A percentile compares a stretch with the other conserved stretches of the same genome.
These are phyloP conservation scores for Liasis olivaceus DNA, from an alignment of 2,797 vertebrate species.

Conservation along the genomic window DNA sequence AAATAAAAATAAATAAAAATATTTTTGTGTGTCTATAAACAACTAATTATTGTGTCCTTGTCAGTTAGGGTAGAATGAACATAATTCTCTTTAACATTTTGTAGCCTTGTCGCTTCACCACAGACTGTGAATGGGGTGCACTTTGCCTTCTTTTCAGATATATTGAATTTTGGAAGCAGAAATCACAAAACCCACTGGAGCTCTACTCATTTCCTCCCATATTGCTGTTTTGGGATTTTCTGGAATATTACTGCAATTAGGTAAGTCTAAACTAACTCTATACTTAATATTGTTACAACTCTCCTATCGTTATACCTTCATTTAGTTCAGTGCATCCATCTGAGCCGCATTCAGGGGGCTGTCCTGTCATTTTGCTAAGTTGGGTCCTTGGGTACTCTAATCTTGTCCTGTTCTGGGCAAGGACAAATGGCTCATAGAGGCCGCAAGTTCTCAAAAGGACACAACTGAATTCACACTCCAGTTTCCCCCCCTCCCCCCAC, in stretches of 20 bases:
- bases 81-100: neutral
- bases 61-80: neutral
- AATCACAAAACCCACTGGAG: neutral
- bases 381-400: neutral
- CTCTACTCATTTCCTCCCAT: neutral
- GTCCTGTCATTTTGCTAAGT: neutral
- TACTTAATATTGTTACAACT: neutral
- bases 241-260: neutral
- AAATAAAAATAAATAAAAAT: neutral
- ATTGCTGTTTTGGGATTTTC: neutral
- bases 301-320: neutral
- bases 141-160: neutral
- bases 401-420: neutral
- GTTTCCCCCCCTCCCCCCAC: neutral
- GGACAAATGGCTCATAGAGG: neutral
- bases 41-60: neutral
- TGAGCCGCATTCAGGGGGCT: neutral
- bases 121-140: neutral
- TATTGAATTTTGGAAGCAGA: neutral
- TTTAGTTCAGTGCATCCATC: neutral
- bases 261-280: neutral
- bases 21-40: neutral
- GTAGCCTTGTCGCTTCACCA: neutral
- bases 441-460: neutral
- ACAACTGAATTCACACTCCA: neutral